Base-by-base conservation (phyloP, 2,113 vertebrate species). In the Sardina pilchardus region DNA sequence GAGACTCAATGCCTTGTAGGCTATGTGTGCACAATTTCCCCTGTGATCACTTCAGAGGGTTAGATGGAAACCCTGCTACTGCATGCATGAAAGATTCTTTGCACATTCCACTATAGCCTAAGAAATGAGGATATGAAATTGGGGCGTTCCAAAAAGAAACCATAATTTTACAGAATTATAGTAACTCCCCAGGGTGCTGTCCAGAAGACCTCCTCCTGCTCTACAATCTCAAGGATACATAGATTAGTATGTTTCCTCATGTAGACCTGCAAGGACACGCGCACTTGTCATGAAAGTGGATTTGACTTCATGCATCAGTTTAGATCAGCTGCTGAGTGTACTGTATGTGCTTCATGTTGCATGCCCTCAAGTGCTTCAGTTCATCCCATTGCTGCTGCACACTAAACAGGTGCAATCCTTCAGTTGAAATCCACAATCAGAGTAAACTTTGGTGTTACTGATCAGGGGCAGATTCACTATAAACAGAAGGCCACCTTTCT, bases 121-220 rank as follows among this genome's bases (percentile, higher is more conserved):
- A 84, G 86, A 91, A 93, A 92, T 71, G 87, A 92, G 92, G 91
- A 90, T 91, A 84, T 86, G 85, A 90, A 94, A 94, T 88, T 86
- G 90, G 93, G 91, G 90, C 91, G 87, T 82, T 71, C 89, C 90
- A 89, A 90, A 93, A 91, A 53, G 85, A 90, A 91, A 88, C 88
- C 85, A 88, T 89, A 90, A 89, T 87, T 91, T 90, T 91, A 91
- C 86, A 91, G 86, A 91, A 91, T 91, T 85, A 91, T 86, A 88
- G 85, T 19, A 84, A 91, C 85, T 88, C 92, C 93, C 89, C 83
- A 83, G 89, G 91, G 89, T 89, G 88, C 82, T 83, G 87, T 90
- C 87, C 88, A 88, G 92, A 91, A 90, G 90, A 92, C 91, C 88
- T 89, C 84, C 56, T 89, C 78, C 87, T 89, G 90, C 88, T 89